A percentile compares a stretch with the other conserved stretches of the same genome.
Conservation (phyloP, 2,888 invertebrate species). For the Lamellibrachia columna region DNA sequence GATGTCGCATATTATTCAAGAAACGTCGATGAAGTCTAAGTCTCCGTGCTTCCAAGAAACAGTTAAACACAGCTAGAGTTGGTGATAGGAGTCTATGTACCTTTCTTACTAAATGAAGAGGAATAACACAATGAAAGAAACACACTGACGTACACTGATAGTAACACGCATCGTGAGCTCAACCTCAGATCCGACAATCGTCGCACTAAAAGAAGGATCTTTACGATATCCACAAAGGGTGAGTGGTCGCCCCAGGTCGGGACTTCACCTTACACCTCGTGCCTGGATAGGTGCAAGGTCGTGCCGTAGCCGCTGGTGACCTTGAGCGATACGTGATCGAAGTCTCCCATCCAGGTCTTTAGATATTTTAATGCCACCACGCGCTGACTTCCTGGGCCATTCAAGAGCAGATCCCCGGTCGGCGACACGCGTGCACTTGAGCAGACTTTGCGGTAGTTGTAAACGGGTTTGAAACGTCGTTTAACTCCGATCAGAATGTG, state of each 20-base stretch:
- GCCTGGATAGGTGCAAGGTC: not conserved
- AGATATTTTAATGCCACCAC: not conserved
- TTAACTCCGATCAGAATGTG: not conserved
- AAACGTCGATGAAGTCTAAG: no score
- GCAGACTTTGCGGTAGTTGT: not conserved
- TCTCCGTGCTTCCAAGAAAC: no score
- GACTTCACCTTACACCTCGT: not conserved
- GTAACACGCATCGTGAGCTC: not conserved
- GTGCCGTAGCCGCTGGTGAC: not conserved
- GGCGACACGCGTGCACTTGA: not conserved
- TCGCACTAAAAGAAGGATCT: not conserved
- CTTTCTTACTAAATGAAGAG: no score
- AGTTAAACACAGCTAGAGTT: no score
- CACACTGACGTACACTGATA: no score
- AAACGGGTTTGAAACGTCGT: not conserved
- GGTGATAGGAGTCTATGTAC: no score
- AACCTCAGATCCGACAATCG: not conserved
- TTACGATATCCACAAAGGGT: not conserved
- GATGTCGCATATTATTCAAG: no score
- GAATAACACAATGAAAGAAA: no score
- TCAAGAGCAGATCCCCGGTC: not conserved
- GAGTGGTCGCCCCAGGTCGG: not conserved
- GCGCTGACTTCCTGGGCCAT: not conserved
- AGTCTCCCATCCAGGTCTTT: not conserved
- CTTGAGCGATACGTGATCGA: not conserved